Percentiles rank a stretch among this genome's conserved stretches.
Evolutionary conservation across 2,888 invertebrate genomes (phyloP).

Genomic region (Dryocosmus kuriphilus): DNA sequence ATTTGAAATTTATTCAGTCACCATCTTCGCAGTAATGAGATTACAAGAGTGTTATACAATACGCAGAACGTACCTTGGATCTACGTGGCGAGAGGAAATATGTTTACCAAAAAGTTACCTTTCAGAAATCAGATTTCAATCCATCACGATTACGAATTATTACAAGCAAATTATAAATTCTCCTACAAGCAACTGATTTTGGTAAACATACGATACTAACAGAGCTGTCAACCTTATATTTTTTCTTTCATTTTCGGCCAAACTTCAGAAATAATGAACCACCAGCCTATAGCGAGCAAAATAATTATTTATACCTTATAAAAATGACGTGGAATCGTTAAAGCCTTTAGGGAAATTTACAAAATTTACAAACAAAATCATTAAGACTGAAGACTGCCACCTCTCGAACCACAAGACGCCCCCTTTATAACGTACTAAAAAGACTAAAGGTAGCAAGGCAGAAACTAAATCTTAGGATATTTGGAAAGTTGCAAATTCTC

Average conservation of each 20-base stretch:
- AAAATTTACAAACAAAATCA: constrained; percentile 3
- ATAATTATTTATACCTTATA: constrained; percentile 26
- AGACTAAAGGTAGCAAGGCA: constrained; percentile 32
- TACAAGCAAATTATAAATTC: constrained; percentile 42
- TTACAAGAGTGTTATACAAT: constrained; percentile 75
- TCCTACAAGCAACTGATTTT: constrained; percentile 56
- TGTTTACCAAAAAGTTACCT: constrained; percentile 68
- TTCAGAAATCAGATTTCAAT: constrained; percentile 35
- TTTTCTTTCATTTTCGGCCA: constrained; percentile 17
- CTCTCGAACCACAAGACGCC: constrained; percentile 60
- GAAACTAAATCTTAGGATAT: constrained; percentile 24
- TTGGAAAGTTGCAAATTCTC: constrained; percentile 32
- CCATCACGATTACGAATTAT: not conserved
- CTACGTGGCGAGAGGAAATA: constrained; percentile 70
- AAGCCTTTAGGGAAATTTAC: constrained; percentile 20
- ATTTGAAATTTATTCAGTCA: constrained; percentile 76
- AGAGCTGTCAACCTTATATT: constrained; percentile 30
- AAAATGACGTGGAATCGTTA: constrained; percentile 27
- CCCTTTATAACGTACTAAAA: constrained; percentile 45
- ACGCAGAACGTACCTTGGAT: constrained; percentile 70
- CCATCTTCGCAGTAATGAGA: constrained; percentile 71
- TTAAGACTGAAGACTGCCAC: constrained; percentile 48
- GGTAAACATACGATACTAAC: constrained; percentile 65
- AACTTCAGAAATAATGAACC: constrained; percentile 34
- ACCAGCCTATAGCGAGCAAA: constrained; percentile 26